These are phyloP conservation scores for Pentalonia nigronervosa DNA, from an alignment of 1,140 invertebrate species.

Conservation along the genomic window DNA sequence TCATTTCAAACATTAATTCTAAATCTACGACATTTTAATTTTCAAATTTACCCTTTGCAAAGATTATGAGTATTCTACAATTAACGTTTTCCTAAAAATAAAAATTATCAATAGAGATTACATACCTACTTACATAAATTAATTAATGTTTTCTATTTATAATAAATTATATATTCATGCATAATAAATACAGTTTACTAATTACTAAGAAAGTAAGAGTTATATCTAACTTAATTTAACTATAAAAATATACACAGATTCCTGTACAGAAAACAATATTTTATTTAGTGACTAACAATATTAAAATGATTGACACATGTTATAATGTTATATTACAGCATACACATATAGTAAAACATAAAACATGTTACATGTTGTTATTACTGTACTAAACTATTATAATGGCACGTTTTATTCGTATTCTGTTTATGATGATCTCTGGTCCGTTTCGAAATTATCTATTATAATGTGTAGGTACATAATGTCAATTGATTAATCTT, in stretches of 20 bases:
- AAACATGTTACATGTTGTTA: neutral
- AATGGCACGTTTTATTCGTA: slow-evolving; percentile 38
- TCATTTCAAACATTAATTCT: neutral
- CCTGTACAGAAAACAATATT: neutral
- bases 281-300: neutral
- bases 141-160: neutral
- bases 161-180: neutral
- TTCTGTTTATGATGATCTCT: slow-evolving; percentile 37
- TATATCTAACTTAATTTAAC: neutral
- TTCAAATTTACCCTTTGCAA: neutral
- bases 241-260: neutral
- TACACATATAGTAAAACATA: neutral
- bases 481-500: neutral
- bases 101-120: neutral
- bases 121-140: neutral
- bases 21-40: neutral
- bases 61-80: neutral
- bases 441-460: slow-evolving; percentile 18
- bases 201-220: too few relatives aligned
- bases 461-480: neutral
- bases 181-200: neutral
- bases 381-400: neutral
- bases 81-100: neutral
- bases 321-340: neutral
- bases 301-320: neutral